These are phyloP conservation scores for Morphnarchus princeps DNA, from an alignment of 2,113 vertebrate genomes.

Conservation along the genomic window DNA sequence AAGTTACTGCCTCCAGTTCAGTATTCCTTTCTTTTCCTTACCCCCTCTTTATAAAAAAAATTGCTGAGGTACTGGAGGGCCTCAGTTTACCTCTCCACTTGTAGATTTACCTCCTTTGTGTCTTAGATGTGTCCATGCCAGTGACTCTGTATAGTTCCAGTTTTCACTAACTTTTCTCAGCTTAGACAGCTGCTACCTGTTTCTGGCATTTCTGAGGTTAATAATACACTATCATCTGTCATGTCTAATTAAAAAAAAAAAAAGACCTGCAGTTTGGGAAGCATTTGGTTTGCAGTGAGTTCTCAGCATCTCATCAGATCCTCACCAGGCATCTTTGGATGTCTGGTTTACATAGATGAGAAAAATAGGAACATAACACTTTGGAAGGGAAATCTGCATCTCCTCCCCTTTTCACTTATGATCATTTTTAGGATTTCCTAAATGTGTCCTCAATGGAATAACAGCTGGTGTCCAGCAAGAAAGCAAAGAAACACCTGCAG, in stretches of 20 bases:
- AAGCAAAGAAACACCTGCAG: neutral
- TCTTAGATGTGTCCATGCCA: neutral
- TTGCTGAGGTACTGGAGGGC: neutral
- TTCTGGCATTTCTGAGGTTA: neutral
- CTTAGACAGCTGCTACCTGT: neutral
- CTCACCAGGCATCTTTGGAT: neutral
- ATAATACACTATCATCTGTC: neutral
- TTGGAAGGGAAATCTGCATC: neutral
- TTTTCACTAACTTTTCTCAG: neutral
- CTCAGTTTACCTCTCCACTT: neutral
- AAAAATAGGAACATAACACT: neutral
- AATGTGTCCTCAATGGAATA: neutral
- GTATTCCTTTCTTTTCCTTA: neutral
- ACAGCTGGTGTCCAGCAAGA: neutral
- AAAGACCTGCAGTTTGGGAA: neutral
- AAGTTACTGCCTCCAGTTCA: neutral
- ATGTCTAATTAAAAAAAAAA: neutral
- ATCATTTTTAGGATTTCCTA: neutral
- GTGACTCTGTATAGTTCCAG: neutral
- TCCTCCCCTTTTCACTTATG: neutral
- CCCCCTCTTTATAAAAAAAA: neutral
- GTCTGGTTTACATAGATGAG: neutral
- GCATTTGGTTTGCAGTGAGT: neutral
- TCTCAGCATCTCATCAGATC: neutral
- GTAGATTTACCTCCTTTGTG: neutral